These are phyloP conservation scores for Hartigia nigra DNA, from an alignment of 2,888 invertebrate species.

Conservation along the genomic window DNA sequence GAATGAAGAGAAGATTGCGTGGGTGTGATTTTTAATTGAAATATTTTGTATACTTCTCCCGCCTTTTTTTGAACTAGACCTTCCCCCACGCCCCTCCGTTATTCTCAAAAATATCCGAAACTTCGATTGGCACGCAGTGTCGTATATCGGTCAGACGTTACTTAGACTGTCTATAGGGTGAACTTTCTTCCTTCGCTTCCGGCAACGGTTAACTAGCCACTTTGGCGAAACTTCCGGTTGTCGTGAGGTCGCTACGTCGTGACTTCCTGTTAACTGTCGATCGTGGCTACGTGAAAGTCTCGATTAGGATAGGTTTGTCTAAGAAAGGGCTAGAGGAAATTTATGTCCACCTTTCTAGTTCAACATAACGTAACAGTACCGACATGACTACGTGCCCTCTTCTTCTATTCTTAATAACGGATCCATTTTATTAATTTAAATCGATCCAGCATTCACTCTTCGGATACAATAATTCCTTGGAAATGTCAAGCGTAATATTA, in stretches of 20 bases:
- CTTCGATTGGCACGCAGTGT: neutral
- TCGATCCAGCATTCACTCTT: neutral
- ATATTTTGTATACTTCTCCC: neutral
- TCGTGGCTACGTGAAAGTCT: neutral
- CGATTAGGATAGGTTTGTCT: neutral
- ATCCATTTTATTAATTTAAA: neutral
- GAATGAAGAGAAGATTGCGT: neutral
- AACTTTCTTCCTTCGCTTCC: neutral
- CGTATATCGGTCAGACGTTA: neutral
- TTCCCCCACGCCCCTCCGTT: too few species aligned
- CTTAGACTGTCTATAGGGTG: neutral
- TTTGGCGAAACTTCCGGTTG: slow-evolving; percentile 31
- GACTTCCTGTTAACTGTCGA: slow-evolving; percentile 32
- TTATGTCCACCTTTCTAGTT: neutral
- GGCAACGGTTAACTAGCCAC: neutral
- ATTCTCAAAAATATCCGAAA: neutral
- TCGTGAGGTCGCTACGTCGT: slow-evolving; percentile 33
- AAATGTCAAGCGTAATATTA: neutral
- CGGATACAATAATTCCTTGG: neutral
- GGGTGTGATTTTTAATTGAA: neutral
- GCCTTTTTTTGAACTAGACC: neutral
- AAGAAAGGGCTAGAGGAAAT: neutral
- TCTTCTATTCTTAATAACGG: too few species aligned
- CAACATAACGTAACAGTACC: neutral
- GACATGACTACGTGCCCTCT: neutral